These are phyloP conservation scores for Coptodon rendalli DNA, from an alignment of 2,113 vertebrate species.

Conservation along the genomic window DNA sequence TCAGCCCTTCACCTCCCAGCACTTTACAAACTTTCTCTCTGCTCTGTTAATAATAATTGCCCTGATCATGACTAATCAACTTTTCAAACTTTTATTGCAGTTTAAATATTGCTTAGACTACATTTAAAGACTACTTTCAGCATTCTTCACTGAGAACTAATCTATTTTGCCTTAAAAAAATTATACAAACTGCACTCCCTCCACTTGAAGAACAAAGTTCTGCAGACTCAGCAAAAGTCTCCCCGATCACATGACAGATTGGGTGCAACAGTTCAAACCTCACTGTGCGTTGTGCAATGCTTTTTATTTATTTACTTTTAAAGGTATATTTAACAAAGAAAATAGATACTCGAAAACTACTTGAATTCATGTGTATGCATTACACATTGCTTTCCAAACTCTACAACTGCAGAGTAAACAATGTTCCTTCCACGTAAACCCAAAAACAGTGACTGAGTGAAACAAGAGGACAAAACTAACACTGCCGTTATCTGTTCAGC, in stretches of 20 bases:
- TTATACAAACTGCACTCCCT: constrained; percentile 7
- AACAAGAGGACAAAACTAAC: not conserved
- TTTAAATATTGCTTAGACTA: not conserved
- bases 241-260: constrained; percentile 49
- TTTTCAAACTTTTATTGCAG: not conserved
- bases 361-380: not conserved
- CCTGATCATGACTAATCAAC: not conserved
- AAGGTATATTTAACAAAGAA: not conserved
- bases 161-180: not conserved
- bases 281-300: constrained; percentile 24
- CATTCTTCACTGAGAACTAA: not conserved
- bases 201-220: constrained; percentile 19
- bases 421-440: not conserved
- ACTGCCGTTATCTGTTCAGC: not conserved
- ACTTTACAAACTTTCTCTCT: not conserved
- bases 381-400: no score
- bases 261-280: constrained; percentile 21
- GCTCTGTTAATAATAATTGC: not conserved
- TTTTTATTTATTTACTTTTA: not conserved
- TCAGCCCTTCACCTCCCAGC: not conserved
- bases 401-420: not conserved
- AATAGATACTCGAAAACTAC: not conserved
- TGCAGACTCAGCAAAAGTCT: constrained; percentile 52
- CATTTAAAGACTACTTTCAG: not conserved
- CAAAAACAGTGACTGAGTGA: not conserved